Evolutionary conservation across 2,113 vertebrate species (phyloP).

Genomic region (Ailurus styani): DNA sequence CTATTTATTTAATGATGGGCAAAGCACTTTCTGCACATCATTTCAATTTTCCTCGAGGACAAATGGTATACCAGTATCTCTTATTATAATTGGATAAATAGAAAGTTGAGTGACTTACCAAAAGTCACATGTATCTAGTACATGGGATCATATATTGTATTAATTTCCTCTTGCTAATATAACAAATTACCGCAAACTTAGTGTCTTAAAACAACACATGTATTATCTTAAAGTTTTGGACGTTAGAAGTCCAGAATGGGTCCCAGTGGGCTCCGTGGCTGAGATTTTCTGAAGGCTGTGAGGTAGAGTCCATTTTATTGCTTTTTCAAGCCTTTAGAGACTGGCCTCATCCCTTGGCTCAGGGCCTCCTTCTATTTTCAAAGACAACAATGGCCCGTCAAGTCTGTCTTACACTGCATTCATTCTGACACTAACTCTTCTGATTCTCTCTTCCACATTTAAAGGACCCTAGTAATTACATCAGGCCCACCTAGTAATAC

Average conservation of each 20-base stretch:
- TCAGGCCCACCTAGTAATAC: background rate
- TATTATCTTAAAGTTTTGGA: background rate
- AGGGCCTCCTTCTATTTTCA: background rate
- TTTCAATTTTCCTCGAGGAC: background rate
- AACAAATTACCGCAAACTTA: background rate
- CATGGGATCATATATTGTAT: background rate
- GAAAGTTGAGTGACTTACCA: background rate
- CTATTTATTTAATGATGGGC: background rate
- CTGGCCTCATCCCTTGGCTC: background rate
- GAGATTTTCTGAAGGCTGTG: background rate
- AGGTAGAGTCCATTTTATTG: background rate
- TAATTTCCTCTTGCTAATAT: background rate
- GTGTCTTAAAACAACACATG: background rate
- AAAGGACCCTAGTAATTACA: background rate
- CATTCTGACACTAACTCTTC: background rate
- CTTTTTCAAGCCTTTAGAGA: background rate
- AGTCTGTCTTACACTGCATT: background rate
- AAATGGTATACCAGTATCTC: background rate
- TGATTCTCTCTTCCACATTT: background rate
- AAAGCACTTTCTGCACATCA: background rate
- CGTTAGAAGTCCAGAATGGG: background rate
- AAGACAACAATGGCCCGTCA: background rate
- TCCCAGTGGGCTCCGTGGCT: background rate
- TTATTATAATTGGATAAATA: background rate
- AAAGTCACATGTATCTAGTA: background rate